Evolutionary conservation across 2,888 invertebrate genomes (phyloP).

Genomic region (Diaphora mendica): DNA sequence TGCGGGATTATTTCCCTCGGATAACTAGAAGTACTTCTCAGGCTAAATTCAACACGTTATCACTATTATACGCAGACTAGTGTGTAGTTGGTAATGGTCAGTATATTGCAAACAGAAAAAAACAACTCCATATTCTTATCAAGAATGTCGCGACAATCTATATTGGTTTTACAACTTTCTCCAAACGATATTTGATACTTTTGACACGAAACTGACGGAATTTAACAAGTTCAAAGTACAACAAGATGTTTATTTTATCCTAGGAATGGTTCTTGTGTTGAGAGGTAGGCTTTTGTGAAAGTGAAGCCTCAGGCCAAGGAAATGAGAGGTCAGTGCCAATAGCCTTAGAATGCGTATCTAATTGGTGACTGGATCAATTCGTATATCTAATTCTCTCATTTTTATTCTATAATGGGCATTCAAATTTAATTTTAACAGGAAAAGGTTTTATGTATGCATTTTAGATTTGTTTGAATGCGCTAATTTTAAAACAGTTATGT

Average conservation of each 20-base stretch:
- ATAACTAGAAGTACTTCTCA: no score
- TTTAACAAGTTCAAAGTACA: slow-evolving; percentile 23
- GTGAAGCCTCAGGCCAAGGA: slow-evolving; percentile 62
- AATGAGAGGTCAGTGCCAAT: slow-evolving; percentile 51
- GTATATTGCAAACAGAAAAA: no score
- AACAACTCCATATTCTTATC: neutral
- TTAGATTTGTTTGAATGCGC: neutral
- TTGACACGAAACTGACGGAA: slow-evolving; percentile 18
- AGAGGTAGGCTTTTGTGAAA: slow-evolving; percentile 62
- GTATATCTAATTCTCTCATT: slow-evolving; percentile 21
- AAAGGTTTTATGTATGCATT: neutral
- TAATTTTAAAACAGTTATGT: neutral
- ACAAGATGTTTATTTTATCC: slow-evolving; percentile 27
- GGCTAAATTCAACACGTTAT: no score
- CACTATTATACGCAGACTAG: no score
- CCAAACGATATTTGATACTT: slow-evolving; percentile 18
- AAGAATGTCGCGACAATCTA: neutral
- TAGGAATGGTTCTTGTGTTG: slow-evolving; percentile 40
- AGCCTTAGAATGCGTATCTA: slow-evolving; percentile 33
- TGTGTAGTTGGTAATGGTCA: no score
- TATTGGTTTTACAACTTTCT: slow-evolving; percentile 30
- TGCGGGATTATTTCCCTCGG: no score
- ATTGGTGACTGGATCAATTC: slow-evolving; percentile 30
- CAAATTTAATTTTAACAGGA: neutral
- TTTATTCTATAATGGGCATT: neutral